These are phyloP conservation scores for Galerucella calmariensis DNA, from an alignment of 2,888 invertebrate genomes.

Conservation along the genomic window DNA sequence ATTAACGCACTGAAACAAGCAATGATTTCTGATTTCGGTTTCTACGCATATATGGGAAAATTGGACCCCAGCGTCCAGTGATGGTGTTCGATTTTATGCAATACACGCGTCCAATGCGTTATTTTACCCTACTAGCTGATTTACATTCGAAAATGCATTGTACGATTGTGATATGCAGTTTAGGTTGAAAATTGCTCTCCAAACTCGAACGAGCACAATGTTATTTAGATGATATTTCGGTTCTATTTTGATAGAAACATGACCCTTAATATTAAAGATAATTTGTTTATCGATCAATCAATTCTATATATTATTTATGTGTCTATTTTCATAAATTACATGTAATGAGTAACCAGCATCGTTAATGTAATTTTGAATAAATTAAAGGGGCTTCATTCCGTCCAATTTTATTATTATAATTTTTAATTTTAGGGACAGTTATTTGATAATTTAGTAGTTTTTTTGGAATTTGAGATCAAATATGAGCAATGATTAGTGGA, in stretches of 20 bases:
- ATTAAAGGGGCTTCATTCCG: constrained; percentile 17
- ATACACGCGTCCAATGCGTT: constrained; percentile 46
- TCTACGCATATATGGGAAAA: constrained; percentile 49
- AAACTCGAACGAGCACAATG: constrained; percentile 13
- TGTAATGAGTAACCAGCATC: constrained; percentile 27
- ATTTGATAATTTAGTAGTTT: neutral
- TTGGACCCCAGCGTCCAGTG: constrained; percentile 45
- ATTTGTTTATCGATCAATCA: constrained; percentile 41
- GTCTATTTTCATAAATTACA: constrained; percentile 43
- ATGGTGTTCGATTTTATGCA: constrained; percentile 49
- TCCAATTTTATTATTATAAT: constrained; percentile 8
- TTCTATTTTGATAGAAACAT: constrained; percentile 36
- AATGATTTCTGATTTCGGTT: constrained; percentile 49
- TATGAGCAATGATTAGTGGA: too few relatives aligned
- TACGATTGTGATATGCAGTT: constrained; percentile 32
- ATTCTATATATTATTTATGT: constrained; percentile 45
- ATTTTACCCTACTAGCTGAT: constrained; percentile 36
- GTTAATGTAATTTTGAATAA: constrained; percentile 30
- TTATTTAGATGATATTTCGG: constrained; percentile 26
- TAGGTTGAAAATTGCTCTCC: constrained; percentile 39
- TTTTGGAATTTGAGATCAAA: neutral
- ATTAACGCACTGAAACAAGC: constrained; percentile 28
- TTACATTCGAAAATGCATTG: constrained; percentile 48
- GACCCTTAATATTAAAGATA: constrained; percentile 41
- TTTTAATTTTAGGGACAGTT: neutral